phyloP scores from a whole-genome alignment of 92 coral and sea anemone genomes.

The Chrysogorgia sp. region DNA sequence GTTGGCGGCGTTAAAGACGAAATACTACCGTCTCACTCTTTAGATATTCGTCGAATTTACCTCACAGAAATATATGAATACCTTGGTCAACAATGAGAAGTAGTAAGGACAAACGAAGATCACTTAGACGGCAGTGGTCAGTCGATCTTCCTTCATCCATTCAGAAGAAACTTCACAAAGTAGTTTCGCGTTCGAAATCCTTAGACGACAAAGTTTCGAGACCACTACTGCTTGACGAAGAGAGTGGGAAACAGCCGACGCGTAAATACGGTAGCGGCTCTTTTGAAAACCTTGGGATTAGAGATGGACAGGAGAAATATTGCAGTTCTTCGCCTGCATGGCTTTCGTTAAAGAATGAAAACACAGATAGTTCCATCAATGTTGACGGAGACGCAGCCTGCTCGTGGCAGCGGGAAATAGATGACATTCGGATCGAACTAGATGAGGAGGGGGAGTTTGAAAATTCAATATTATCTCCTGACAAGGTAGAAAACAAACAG shows the following conservation, averaged over 20 bases:
- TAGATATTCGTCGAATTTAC: too few relatives aligned
- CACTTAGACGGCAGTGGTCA: constrained; percentile 47
- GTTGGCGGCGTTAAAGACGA: too few relatives aligned
- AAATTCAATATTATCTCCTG: neutral
- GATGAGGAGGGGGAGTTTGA: neutral
- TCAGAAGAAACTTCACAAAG: constrained; percentile 42
- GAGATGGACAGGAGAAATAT: constrained; percentile 14
- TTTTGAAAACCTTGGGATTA: constrained; percentile 38
- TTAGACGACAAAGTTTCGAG: constrained; percentile 13
- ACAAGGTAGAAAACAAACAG: neutral
- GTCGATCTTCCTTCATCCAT: constrained; percentile 42
- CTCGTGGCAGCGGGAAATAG: neutral
- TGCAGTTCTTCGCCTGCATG: constrained; percentile 6
- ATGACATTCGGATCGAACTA: constrained; percentile 31
- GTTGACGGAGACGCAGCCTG: neutral
- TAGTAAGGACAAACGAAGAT: constrained; percentile 29
- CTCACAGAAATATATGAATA: too few relatives aligned
- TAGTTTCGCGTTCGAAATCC: constrained; percentile 21
- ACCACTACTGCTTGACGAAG: constrained; percentile 14
- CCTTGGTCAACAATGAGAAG: constrained; percentile 33
- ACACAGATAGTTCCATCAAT: neutral
- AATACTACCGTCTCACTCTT: too few relatives aligned
- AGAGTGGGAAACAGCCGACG: neutral
- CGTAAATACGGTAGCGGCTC: neutral
- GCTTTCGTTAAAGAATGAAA: constrained; percentile 11